phyloP scores from a whole-genome alignment of 2,888 invertebrate species.

The Norana najaformis region DNA sequence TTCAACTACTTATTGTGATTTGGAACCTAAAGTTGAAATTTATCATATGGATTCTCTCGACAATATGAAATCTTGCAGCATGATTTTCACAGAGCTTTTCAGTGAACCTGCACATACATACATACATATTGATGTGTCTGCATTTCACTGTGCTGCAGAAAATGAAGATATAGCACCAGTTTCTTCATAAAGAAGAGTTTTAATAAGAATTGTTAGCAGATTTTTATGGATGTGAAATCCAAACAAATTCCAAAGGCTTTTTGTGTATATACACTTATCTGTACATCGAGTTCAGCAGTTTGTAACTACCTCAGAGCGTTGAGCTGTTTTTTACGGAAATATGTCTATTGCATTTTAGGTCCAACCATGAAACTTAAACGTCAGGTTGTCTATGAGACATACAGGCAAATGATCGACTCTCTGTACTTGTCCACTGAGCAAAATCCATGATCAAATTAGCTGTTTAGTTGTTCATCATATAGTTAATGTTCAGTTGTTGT shows the following conservation, averaged over 20 bases:
- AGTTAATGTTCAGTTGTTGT: background rate
- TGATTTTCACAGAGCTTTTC: background rate
- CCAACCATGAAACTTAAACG: conserved; percentile 86
- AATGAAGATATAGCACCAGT: no score
- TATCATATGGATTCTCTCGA: background rate
- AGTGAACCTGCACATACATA: background rate
- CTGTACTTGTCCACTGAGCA: conserved; percentile 67
- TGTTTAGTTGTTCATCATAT: background rate
- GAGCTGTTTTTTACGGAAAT: background rate
- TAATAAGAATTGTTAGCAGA: no score
- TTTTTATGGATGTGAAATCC: background rate
- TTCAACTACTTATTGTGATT: background rate
- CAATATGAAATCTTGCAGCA: background rate
- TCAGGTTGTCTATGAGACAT: conserved; percentile 76
- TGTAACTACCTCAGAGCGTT: no score
- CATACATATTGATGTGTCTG: background rate
- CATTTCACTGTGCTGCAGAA: background rate
- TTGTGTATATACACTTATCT: no score
- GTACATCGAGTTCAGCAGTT: no score
- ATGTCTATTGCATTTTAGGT: conserved; percentile 67
- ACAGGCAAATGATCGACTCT: conserved; percentile 76
- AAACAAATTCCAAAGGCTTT: background rate
- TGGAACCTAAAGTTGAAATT: no score
- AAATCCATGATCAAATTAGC: background rate
- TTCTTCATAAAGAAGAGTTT: no score